These are phyloP conservation scores for Drosophila repletoides DNA, from an alignment of 1,140 invertebrate species.

Conservation along the genomic window DNA sequence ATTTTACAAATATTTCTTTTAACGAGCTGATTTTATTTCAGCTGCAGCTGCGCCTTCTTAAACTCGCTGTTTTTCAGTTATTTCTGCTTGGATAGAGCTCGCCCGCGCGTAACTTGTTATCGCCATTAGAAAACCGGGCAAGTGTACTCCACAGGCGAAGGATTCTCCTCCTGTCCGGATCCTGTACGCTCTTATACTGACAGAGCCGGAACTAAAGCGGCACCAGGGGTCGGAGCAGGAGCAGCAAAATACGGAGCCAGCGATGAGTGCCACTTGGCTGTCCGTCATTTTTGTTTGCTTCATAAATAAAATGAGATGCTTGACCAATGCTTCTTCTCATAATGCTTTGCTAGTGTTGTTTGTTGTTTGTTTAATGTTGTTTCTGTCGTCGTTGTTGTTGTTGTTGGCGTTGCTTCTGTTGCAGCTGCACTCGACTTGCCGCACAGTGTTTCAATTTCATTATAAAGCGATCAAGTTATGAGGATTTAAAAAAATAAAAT, in stretches of 20 bases:
- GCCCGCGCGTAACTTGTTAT: conserved; percentile 72
- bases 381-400: background rate
- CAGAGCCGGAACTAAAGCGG: conserved; percentile 29
- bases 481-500: no score
- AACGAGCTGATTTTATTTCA: conserved; percentile 42
- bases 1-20: conserved; percentile 19
- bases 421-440: conserved; percentile 22
- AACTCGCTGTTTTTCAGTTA: conserved; percentile 42
- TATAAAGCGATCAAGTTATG: no score
- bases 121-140: conserved; percentile 8
- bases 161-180: background rate
- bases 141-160: background rate
- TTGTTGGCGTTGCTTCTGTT: conserved; percentile 27
- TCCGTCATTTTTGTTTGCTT: conserved; percentile 50
- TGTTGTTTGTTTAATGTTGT: conserved; percentile 14
- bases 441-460: no score
- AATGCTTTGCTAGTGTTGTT: conserved; percentile 28
- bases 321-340: conserved; percentile 42
- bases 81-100: conserved; percentile 63
- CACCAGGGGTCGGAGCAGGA: no score
- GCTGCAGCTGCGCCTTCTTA: background rate
- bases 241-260: no score
- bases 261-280: conserved; percentile 16
- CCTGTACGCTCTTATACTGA: conserved; percentile 43
- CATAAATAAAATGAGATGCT: conserved; percentile 73